phyloP scores from a whole-genome alignment of 2,113 vertebrate genomes.

The Polyodon spathula region DNA sequence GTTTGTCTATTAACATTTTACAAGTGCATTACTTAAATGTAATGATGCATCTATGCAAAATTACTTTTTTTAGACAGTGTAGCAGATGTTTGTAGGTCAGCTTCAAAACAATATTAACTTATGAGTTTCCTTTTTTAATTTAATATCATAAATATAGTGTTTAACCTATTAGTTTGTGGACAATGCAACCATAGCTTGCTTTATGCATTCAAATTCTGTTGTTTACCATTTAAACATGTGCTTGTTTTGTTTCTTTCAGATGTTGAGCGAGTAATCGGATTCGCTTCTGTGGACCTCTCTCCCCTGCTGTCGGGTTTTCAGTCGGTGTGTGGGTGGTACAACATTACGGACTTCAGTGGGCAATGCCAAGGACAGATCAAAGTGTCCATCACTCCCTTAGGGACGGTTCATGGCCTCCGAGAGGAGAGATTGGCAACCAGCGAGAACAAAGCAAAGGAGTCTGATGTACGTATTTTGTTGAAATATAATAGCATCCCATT shows the following conservation, averaged over 20 bases:
- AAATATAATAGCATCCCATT: not conserved
- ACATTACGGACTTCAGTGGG: conserved; percentile 82
- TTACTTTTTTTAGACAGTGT: too few species aligned
- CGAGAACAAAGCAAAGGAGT: conserved; percentile 28
- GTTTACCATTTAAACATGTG: not conserved
- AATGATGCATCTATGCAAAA: too few species aligned
- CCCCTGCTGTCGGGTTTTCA: conserved; percentile 85
- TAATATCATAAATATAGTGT: too few species aligned
- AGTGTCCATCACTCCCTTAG: conserved; percentile 78
- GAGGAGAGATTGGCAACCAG: conserved; percentile 54
- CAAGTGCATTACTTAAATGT: too few species aligned
- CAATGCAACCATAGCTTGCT: too few species aligned
- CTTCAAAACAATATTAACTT: too few species aligned
- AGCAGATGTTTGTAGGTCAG: too few species aligned
- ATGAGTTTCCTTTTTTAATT: too few species aligned
- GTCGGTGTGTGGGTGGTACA: conserved; percentile 91
- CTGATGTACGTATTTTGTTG: conserved; percentile 32
- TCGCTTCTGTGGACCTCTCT: conserved; percentile 83
- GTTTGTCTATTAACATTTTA: too few species aligned
- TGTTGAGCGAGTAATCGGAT: conserved; percentile 80
- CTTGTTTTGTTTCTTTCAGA: conserved; percentile 45
- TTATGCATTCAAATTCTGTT: not conserved
- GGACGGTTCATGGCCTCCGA: conserved; percentile 53
- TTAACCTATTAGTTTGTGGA: too few species aligned
- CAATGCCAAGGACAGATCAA: conserved; percentile 91